Conservation (phyloP, 2,888 invertebrate genomes). For the Drosophila barbarae region DNA sequence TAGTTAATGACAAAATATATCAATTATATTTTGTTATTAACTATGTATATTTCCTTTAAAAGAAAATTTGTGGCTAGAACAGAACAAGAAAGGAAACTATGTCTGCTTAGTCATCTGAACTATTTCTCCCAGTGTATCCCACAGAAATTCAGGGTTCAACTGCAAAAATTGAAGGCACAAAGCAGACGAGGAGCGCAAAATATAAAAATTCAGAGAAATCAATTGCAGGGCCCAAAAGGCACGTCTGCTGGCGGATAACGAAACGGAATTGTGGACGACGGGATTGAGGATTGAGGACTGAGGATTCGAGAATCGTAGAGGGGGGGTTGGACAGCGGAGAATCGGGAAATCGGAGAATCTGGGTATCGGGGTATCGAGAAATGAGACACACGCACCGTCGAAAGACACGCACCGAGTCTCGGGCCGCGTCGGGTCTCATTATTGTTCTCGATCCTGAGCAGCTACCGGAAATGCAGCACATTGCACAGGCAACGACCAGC, state of each 20-base stretch:
- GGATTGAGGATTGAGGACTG: slow-evolving; percentile 2
- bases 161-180: slow-evolving; percentile 50
- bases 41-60: no score
- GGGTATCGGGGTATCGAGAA: background rate
- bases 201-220: slow-evolving; percentile 69
- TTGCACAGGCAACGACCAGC: slow-evolving; percentile 43
- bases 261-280: slow-evolving; percentile 4
- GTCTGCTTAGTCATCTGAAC: no score
- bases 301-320: background rate
- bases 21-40: no score
- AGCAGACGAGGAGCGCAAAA: slow-evolving; percentile 49
- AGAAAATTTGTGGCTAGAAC: background rate
- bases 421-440: slow-evolving; percentile 19
- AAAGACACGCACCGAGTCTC: slow-evolving; percentile 59
- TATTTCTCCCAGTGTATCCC: slow-evolving; percentile 2
- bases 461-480: slow-evolving; percentile 74
- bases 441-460: slow-evolving; percentile 39
- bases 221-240: slow-evolving; percentile 68
- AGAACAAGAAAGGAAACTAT: no score
- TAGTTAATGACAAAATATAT: background rate
- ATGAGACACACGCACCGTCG: slow-evolving; percentile 60
- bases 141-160: slow-evolving; percentile 12
- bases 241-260: slow-evolving; percentile 49
- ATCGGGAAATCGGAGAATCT: background rate
- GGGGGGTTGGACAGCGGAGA: background rate